phyloP scores from a whole-genome alignment of 1,140 invertebrate genomes.

The Drosophila repleta region DNA sequence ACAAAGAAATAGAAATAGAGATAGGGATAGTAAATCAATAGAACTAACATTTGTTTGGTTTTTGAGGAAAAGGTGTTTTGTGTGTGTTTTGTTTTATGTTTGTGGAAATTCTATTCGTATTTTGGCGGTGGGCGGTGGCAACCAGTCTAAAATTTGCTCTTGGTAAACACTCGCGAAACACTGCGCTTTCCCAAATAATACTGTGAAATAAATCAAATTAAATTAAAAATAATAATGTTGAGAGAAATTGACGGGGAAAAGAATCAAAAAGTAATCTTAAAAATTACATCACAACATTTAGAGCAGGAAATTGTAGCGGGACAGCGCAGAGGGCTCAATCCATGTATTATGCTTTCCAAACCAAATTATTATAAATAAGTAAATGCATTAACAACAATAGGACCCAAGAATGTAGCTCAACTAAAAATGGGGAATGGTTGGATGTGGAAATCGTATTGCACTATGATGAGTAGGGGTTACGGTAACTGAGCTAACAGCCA shows the following conservation, averaged over 20 bases:
- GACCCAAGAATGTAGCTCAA: constrained; percentile 32
- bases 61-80: constrained; percentile 48
- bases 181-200: constrained; percentile 78
- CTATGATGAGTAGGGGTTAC: constrained; percentile 30
- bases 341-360: constrained; percentile 38
- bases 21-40: constrained; percentile 38
- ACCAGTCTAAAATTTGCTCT: constrained; percentile 68
- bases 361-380: constrained; percentile 23
- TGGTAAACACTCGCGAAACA: constrained; percentile 79
- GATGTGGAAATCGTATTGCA: constrained; percentile 32
- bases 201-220: constrained; percentile 78
- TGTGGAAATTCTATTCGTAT: constrained; percentile 64
- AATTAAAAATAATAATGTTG: constrained; percentile 63
- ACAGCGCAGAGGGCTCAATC: constrained; percentile 50
- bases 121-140: constrained; percentile 61
- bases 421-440: constrained; percentile 16
- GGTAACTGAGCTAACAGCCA: constrained; percentile 32
- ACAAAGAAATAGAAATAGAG: constrained; percentile 27
- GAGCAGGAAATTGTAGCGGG: constrained; percentile 27
- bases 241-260: constrained; percentile 21
- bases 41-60: constrained; percentile 58
- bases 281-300: constrained; percentile 32
- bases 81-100: constrained; percentile 30
- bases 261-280: constrained; percentile 36
- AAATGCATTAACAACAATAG: constrained; percentile 28